Evolutionary conservation across 2,113 vertebrate genomes (phyloP), one percentile per base, ranked within the genome.

Genomic region (Embiotoca jacksoni): DNA sequence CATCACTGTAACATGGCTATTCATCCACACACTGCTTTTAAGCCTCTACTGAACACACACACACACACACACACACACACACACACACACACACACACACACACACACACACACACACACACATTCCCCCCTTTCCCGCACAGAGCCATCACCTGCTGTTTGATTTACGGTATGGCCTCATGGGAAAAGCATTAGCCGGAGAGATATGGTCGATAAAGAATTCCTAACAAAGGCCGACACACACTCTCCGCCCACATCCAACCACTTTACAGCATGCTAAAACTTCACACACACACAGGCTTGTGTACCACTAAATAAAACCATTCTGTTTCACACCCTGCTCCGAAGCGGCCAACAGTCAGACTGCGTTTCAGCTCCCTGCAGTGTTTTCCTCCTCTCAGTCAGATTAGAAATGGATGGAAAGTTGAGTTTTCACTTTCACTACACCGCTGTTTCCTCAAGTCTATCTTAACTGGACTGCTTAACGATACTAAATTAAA

Each of bases 141-240:
- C 86, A 70, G 73, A 83, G 72, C 85, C 83, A 87, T 91, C 90
- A 91, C 92, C 91, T 90, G 91, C 92, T 91, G 89, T 83, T 88
- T 90, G 92, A 93, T 92, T 94, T 93, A 93, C 87, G 82, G 83
- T 75, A 10, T n/a, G 88, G 89, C 85, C 92, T 93, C 88, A 83
- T 92, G 88, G 92, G 92, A 92, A 92, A 93, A 88, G 68, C 90
- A 91, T 93, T 92, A 92, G 82, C 80, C 49, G 44, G 46, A 72
- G 82, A 89, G 86, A 91, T 83, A 91, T 82, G 87, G 80, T 79
- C 85, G 72, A 93, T 91, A 92, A 92, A 93, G 90, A 86, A 87
- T 85, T 84, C 83, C 80, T 82, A 83, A 92, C 90, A 90, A 91
- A 87, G 80, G 77, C 57, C 9, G 68, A 80, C 88, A 70, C 84